Conservation (phyloP, 2,888 invertebrate genomes). For the Cataglyphis altisquamis region DNA sequence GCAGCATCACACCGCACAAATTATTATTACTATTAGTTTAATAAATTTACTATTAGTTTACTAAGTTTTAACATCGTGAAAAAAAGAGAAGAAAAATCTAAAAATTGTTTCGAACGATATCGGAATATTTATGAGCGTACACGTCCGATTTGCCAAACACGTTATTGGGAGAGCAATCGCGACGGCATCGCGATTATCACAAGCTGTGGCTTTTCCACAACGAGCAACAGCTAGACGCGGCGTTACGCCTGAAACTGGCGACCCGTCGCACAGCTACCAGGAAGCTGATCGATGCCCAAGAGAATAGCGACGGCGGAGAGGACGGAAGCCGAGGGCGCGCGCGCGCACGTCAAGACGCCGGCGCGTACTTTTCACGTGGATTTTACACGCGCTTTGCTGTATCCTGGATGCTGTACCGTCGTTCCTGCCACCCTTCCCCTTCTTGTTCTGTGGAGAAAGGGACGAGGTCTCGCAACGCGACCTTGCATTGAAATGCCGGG, state of each 20-base stretch:
- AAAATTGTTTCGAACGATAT: background rate
- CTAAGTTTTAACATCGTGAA: background rate
- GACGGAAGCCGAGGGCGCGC: constrained; percentile 56
- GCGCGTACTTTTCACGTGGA: constrained; percentile 77
- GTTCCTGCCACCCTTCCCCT: background rate
- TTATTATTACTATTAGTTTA: background rate
- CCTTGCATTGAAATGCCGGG: constrained; percentile 57
- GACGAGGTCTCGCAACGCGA: constrained; percentile 49
- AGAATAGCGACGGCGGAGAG: constrained; percentile 74
- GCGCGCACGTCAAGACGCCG: constrained; percentile 73
- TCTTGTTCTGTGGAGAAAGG: constrained; percentile 42
- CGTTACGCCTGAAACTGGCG: constrained; percentile 76
- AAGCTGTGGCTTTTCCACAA: constrained; percentile 54
- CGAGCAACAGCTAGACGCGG: constrained; percentile 64
- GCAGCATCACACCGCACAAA: constrained; percentile 14
- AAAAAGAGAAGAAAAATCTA: background rate
- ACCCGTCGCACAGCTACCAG: constrained; percentile 70
- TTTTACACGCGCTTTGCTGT: constrained; percentile 64
- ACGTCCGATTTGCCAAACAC: background rate
- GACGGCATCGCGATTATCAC: background rate
- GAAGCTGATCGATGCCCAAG: constrained; percentile 78
- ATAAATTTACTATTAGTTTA: background rate
- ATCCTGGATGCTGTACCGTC: constrained; percentile 24
- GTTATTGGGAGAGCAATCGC: background rate
- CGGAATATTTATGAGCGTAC: background rate